Evolutionary conservation across 2,797 vertebrate species (phyloP).

Genomic region (Carcharodon carcharias): DNA sequence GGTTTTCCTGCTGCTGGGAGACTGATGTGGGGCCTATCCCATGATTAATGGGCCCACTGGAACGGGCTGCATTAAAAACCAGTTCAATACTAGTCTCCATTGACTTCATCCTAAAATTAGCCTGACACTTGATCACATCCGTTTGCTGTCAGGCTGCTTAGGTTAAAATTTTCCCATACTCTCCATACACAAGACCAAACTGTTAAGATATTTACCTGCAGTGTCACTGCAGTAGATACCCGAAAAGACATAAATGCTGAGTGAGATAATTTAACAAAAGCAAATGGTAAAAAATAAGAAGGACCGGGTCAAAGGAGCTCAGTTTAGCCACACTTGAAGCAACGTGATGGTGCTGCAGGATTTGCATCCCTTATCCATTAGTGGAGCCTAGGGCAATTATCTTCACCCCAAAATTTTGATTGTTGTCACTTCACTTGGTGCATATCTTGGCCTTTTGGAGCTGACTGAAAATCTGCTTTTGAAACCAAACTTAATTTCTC

Average conservation of each 20-base stretch:
- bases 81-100: neutral
- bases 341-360: neutral
- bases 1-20: too few relatives aligned
- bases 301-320: too few relatives aligned
- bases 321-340: too few relatives aligned
- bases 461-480: neutral
- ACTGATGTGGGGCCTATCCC: too few relatives aligned
- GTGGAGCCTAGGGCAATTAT: neutral
- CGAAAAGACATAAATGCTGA: too few relatives aligned
- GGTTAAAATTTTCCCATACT: too few relatives aligned
- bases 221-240: neutral
- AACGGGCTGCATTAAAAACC: neutral
- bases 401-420: neutral
- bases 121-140: neutral
- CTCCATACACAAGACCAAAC: neutral
- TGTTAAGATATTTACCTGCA: neutral
- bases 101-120: neutral
- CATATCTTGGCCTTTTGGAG: neutral
- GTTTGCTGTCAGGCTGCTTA: neutral
- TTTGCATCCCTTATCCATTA: neutral
- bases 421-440: neutral
- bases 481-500: neutral
- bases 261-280: too few relatives aligned
- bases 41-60: too few relatives aligned
- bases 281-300: too few relatives aligned